Evolutionary conservation across 1,140 invertebrate genomes (phyloP), one percentile per base, ranked within the genome.

Genomic region (Triops longicaudatus): DNA sequence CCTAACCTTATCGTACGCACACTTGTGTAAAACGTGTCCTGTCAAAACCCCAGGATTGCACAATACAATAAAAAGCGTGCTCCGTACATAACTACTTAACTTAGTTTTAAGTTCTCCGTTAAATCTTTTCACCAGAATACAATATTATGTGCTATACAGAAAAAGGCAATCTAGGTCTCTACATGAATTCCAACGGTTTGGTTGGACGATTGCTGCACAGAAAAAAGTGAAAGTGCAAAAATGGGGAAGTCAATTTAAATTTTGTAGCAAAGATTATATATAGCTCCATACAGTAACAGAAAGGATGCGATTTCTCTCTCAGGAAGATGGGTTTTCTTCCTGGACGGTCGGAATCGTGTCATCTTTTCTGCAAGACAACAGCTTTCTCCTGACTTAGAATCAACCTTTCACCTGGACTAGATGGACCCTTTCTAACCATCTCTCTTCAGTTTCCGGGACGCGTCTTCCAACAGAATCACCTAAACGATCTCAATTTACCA

Each of bases 401-500:
- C 50, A 63, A 63, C 50, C 50, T 63, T 63, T 63, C 50, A n/a
- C 50, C 50, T 63, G 50, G 14, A 63, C 50, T 63, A 63, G 50
- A 63, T 63, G 22, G 50, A 63, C 50, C 50, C 50, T 63, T 63
- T 63, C 22, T 6, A 63, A 17, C 17, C 0, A 14, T 63, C n/a
- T 22, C 50, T 63, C 22, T 17, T 63, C 14, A 22, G 17, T 63
- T 63, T 63, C 50, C 50, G 50, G 50, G 50, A 63, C 22, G 50
- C 50, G 50, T 22, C 31, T 37, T 63, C 50, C 50, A 10, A 63
- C 6, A 63, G 22, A 22, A 22, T 14, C 3, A 3, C 17, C 17
- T 6, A 63, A n/a, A 14, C 22, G 22, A 22, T 22, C 50, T 37
- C 31, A 14, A 63, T 63, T 14, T 63, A 6, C n/a, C 3, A 17